These are phyloP conservation scores for Steromphala cineraria DNA, from an alignment of 2,888 invertebrate genomes.

Conservation along the genomic window DNA sequence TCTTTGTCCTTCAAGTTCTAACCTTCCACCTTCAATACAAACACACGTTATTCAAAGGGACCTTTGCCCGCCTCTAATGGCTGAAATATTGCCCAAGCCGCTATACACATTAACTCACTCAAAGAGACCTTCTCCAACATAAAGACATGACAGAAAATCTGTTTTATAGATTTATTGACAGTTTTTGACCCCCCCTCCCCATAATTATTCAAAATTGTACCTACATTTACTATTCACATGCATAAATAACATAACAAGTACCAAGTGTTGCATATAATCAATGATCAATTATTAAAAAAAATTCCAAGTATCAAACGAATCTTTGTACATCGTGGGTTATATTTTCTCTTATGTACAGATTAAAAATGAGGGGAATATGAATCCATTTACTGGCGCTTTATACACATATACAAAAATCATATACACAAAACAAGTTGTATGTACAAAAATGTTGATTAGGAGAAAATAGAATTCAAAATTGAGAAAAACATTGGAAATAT, in stretches of 20 bases:
- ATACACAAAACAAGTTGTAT: not conserved
- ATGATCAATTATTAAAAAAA: not conserved
- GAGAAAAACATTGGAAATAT: not conserved
- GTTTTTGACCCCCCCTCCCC: not conserved
- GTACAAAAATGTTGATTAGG: not conserved
- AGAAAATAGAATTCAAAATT: not conserved
- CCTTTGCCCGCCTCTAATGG: no score
- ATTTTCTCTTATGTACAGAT: not conserved
- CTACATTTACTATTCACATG: constrained; percentile 8
- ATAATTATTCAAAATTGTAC: not conserved
- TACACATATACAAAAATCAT: not conserved
- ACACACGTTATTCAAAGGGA: no score
- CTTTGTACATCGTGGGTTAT: not conserved
- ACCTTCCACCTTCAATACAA: no score
- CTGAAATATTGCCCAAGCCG: no score
- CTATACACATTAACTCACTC: no score
- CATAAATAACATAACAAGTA: constrained; percentile 5
- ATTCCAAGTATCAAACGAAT: not conserved
- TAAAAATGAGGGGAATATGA: not conserved
- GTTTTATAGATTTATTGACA: constrained; percentile 2
- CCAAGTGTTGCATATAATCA: not conserved
- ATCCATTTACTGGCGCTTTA: not conserved
- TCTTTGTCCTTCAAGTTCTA: no score
- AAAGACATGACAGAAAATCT: no score
- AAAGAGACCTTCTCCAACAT: no score